Base-by-base conservation (phyloP, 2,113 vertebrate genomes). In the Callipepla squamata region DNA sequence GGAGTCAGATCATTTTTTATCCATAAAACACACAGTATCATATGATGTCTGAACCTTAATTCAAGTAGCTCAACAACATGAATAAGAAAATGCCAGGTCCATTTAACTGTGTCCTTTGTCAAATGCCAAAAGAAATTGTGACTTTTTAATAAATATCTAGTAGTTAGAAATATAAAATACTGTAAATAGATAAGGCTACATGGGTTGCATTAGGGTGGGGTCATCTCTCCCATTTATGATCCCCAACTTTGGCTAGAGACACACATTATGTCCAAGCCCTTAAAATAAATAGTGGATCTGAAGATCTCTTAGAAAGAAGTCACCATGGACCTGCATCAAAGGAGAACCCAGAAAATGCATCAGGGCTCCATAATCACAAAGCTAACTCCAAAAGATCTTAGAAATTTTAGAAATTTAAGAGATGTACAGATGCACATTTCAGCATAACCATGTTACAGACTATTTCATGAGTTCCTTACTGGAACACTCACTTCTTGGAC, bases 41-140 rank as follows among this genome's bases (percentile, higher is more conserved):
- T 87, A 36, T 92, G 57, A 58, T 86, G 83, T 26, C 73, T 87
- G 73, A 93, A 91, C 91, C 91, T 96, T 96, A 94, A 96, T 94
- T 88, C 85, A 53, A 75, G 69, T 69, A 92, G 90, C 79, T 94
- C 85, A 91, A 90, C 94, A 93, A 83, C 90, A 95, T 96, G 95
- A 96, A 94, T 84, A 95, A 63, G 93, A 91, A 96, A 95, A 96
- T 96, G 95, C 95, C 95, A 96, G 73, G 85, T 91, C 93, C 85
- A 94, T 96, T 95, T 95, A 95, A 93, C 93, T 75, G 85, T 91
- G 91, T 96, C 94, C 96, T 96, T 96, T 94, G 91, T 95, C 95
- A 95, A 96, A 95, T 95, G 94, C 85, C 94, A 96, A 68, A 80
- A 92, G 82, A 87, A 79, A 91, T 86, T n/a, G 90, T 96, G 93